Percentiles rank a stretch among this genome's conserved stretches.
Evolutionary conservation across 2,113 vertebrate genomes (phyloP).

Genomic region (Sebastes schlegelii): DNA sequence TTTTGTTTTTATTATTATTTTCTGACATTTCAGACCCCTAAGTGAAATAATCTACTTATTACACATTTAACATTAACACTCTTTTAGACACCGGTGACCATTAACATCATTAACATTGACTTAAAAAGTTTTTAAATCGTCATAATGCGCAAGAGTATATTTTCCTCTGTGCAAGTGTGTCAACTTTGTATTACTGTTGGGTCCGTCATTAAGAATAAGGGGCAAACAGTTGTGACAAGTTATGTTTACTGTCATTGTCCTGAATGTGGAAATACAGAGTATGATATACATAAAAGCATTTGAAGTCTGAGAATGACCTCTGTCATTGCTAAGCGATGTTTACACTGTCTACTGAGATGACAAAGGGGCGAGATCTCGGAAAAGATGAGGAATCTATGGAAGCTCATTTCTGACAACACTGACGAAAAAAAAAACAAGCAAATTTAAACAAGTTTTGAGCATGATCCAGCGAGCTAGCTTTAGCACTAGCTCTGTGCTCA

Average conservation of each 20-base stretch:
- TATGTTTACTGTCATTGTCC: slow-evolving; percentile 46
- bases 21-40: slow-evolving; percentile 30
- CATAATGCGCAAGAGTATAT: slow-evolving; percentile 33
- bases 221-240: slow-evolving; percentile 25
- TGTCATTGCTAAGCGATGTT: slow-evolving; percentile 51
- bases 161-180: slow-evolving; percentile 42
- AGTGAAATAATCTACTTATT: slow-evolving; percentile 28
- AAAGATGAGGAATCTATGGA: slow-evolving; percentile 26
- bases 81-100: slow-evolving; percentile 27
- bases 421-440: not conserved
- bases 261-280: slow-evolving; percentile 51
- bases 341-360: slow-evolving; percentile 35
- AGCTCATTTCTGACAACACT: slow-evolving; percentile 54
- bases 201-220: slow-evolving; percentile 4
- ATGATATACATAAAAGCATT: slow-evolving; percentile 35
- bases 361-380: slow-evolving; percentile 13
- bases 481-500: not conserved
- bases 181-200: slow-evolving; percentile 40
- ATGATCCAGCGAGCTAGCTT: slow-evolving; percentile 8
- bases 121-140: slow-evolving; percentile 40
- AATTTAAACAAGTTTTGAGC: not conserved
- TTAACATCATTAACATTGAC: slow-evolving; percentile 36
- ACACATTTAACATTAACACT: slow-evolving; percentile 13
- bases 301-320: slow-evolving; percentile 31
- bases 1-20: slow-evolving; percentile 14